Percentiles rank a stretch among this genome's conserved stretches.
Evolutionary conservation across 2,113 vertebrate species (phyloP).

Genomic region (Pelusios castaneus): DNA sequence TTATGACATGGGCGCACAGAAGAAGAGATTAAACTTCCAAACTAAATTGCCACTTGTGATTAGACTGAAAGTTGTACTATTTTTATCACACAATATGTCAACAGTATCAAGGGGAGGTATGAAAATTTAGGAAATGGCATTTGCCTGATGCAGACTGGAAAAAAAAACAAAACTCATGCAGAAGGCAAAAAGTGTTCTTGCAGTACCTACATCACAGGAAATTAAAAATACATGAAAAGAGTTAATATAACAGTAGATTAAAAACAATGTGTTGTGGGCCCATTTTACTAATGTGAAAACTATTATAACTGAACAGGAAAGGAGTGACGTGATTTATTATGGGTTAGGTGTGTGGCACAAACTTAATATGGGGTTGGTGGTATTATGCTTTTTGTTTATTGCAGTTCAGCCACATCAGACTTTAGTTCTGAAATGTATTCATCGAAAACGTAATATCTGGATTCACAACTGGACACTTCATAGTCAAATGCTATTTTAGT

Average conservation of each 20-base stretch:
- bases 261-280: neutral
- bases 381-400: neutral
- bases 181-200: fast-evolving
- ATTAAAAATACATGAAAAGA: neutral
- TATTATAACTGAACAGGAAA: neutral
- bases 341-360: neutral
- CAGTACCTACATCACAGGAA: neutral
- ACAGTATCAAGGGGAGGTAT: fast-evolving
- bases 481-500: neutral
- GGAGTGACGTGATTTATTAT: neutral
- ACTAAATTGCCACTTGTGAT: neutral
- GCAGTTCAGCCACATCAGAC: fast-evolving
- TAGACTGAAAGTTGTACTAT: neutral
- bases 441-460: neutral
- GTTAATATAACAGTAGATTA: neutral
- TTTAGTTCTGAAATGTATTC: neutral
- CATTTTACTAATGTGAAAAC: neutral
- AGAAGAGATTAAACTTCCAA: neutral
- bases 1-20: neutral
- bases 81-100: fast-evolving
- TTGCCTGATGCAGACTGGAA: neutral
- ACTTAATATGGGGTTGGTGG: neutral
- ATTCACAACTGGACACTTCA: fast-evolving
- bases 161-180: fast-evolving
- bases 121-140: fast-evolving